These are phyloP conservation scores for Oxycera nigricornis DNA, from an alignment of 2,888 invertebrate species.

Conservation along the genomic window DNA sequence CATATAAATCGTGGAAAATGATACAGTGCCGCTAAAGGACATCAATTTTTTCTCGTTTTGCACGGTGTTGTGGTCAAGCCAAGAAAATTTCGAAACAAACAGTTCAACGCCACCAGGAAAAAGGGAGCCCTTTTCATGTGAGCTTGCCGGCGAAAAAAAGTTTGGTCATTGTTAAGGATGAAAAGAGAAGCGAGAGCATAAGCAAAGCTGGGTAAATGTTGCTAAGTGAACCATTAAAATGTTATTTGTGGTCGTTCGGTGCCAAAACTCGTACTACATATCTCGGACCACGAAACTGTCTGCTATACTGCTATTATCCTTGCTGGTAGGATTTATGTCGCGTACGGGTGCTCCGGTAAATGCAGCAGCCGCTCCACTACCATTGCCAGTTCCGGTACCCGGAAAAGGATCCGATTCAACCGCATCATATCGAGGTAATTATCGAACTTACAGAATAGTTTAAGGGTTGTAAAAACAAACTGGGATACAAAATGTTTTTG, in stretches of 20 bases:
- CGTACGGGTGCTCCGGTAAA: constrained; percentile 17
- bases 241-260: constrained; percentile 48
- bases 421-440: constrained; percentile 45
- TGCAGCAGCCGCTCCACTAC: constrained; percentile 43
- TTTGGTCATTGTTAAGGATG: no score
- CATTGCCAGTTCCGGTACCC: constrained; percentile 40
- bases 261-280: constrained; percentile 47
- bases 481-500: neutral
- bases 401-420: constrained; percentile 42
- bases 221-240: constrained; percentile 48
- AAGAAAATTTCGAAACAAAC: constrained; percentile 2
- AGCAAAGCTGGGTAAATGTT: constrained; percentile 40
- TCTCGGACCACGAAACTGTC: constrained; percentile 39
- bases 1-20: constrained; percentile 21
- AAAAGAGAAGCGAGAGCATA: neutral
- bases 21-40: constrained; percentile 11
- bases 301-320: constrained; percentile 24
- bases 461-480: constrained; percentile 6
- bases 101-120: no score
- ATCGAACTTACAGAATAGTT: neutral
- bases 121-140: no score
- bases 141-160: no score
- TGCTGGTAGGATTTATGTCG: constrained; percentile 41
- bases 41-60: constrained; percentile 16
- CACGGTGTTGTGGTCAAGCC: constrained; percentile 1